Evolutionary conservation across 1,140 invertebrate genomes (phyloP), one percentile per base, ranked within the genome.

Genomic region (Bombyx mandarina): DNA sequence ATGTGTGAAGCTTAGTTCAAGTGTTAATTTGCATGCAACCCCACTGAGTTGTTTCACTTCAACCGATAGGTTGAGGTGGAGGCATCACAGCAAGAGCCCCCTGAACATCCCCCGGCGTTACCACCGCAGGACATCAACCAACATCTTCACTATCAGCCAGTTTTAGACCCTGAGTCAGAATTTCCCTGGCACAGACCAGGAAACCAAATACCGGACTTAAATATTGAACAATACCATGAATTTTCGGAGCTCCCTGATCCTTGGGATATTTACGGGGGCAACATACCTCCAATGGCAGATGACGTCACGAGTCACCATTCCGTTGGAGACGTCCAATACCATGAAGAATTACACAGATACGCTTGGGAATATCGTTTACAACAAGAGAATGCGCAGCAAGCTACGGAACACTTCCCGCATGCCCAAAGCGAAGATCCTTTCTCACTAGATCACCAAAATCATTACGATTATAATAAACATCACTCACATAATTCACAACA

Each of bases 191-290:
- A 88, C 62, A 80, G 77, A 47, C 81, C 79, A 10, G 67, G 75
- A 54, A 65, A 66, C 12, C 75, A 79, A 70, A 66, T 57, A 45
- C 22, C 58, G 49, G 72, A 77, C 8, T 65, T 74, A 49, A 18
- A 50, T 8, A 58, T 63, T 35, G 69, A 66, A 26, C 54, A 59
- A 49, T 45, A 67, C 45, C 58, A 79, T 57, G 75, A 82, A 56
- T 81, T 90, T 64, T 76, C 83, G 9, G 81, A 92, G 62, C 89
- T 90, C 73, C 75, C 88, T 71, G 90, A 92, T 77, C 90, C 91
- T 1, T 92, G 91, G 91, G 79, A 90, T 26, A 73, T 82, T 61
- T 91, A 90, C 62, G 68, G 68, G 63, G 84, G 81, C 55, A 61
- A 83, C 58, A 80, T 86, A 52, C 75, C 68, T 6, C 69, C 77